A percentile compares a stretch with the other conserved stretches of the same genome.
Evolutionary conservation across 2,113 vertebrate species (phyloP).

Genomic region (Barbus barbus): DNA sequence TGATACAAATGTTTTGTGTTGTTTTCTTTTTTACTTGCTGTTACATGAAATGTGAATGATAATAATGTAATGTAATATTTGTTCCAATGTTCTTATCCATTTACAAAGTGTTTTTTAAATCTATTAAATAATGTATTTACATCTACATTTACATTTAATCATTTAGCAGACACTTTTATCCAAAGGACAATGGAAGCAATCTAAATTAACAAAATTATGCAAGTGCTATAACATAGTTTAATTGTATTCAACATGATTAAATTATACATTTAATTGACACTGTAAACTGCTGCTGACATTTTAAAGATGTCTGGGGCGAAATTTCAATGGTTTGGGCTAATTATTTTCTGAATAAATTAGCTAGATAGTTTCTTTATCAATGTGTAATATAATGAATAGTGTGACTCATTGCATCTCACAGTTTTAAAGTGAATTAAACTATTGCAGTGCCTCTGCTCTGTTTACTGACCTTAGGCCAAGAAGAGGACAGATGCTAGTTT

Average conservation of each 20-base stretch:
- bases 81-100: neutral
- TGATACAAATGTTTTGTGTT: too few species aligned
- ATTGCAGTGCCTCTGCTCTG: neutral
- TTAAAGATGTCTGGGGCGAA: neutral
- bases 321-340: neutral
- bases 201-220: too few species aligned
- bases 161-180: too few species aligned
- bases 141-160: too few species aligned
- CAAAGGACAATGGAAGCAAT: too few species aligned
- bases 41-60: neutral
- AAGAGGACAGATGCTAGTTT: neutral
- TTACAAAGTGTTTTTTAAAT: neutral
- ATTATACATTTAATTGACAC: neutral
- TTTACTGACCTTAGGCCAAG: neutral
- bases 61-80: neutral
- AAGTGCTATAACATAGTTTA: too few species aligned
- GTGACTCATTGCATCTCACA: neutral
- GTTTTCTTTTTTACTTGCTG: neutral
- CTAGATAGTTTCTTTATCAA: neutral
- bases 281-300: neutral
- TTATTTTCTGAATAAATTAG: conserved; percentile 13
- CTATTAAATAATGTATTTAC: too few species aligned
- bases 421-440: neutral
- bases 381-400: neutral
- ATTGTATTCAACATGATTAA: neutral